Evolutionary conservation across 30 jellyfish, hydroid and myxozoan species (phyloP).

Genomic region (Aurelia aurita): DNA sequence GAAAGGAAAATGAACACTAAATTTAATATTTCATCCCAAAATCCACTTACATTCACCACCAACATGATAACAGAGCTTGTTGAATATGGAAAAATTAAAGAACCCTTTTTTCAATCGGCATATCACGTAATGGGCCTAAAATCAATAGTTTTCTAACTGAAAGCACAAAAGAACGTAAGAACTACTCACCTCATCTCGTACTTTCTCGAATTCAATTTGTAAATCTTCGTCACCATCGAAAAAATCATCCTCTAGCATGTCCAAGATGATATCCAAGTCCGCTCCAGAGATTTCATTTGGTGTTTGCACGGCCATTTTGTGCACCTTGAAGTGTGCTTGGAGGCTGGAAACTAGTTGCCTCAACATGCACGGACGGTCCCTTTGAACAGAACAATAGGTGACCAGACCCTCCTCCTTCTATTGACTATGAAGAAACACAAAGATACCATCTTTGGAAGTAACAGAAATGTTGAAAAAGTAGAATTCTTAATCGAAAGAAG

Average conservation of each 20-base stretch:
- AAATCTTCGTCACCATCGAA: not conserved
- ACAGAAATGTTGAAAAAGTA: no score
- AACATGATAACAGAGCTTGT: not conserved
- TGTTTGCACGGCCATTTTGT: not conserved
- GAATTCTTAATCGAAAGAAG: no score
- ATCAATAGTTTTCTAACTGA: not conserved
- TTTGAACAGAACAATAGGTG: not conserved
- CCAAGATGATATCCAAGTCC: not conserved
- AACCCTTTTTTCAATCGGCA: no score
- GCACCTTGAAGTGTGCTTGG: not conserved
- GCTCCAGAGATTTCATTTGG: not conserved
- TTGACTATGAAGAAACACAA: no score
- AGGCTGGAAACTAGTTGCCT: conserved; percentile 39
- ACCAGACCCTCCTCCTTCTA: no score
- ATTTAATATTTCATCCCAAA: not conserved
- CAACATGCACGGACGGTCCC: conserved; percentile 22
- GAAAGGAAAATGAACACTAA: not conserved
- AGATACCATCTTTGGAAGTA: no score
- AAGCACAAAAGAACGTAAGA: not conserved
- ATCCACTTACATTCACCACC: not conserved
- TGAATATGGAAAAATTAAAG: not conserved
- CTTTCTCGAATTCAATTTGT: not conserved
- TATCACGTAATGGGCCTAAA: not conserved
- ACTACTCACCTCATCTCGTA: conserved; percentile 1
- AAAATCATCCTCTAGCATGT: not conserved